Evolutionary conservation across 2,888 invertebrate genomes (phyloP).

Genomic region (Sesia bembeciformis): DNA sequence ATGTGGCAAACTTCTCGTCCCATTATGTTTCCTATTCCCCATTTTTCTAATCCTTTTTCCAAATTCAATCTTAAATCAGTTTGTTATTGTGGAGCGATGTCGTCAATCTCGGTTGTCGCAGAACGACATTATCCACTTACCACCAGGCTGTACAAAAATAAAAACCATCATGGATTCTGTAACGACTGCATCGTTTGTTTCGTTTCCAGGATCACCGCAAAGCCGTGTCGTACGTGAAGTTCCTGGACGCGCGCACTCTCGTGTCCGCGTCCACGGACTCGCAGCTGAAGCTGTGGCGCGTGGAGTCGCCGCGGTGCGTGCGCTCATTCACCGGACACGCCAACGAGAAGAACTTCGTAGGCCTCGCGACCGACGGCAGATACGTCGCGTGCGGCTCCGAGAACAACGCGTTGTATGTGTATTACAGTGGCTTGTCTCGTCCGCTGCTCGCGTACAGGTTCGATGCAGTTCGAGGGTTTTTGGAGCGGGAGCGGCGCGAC

Average conservation of each 20-base stretch:
- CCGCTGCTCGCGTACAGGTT: constrained; percentile 91
- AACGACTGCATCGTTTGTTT: too few relatives aligned
- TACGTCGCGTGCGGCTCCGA: constrained; percentile 96
- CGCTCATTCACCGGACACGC: constrained; percentile 92
- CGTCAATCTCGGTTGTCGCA: too few relatives aligned
- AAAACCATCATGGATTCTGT: too few relatives aligned
- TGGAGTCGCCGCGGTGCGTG: constrained; percentile 84
- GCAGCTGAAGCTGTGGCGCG: constrained; percentile 92
- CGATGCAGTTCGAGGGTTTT: constrained; percentile 84
- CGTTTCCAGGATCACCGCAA: constrained; percentile 86
- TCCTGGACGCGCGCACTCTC: constrained; percentile 87
- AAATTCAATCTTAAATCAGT: too few relatives aligned
- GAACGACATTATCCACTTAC: too few relatives aligned
- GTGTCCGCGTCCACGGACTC: constrained; percentile 95
- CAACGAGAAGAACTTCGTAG: constrained; percentile 97
- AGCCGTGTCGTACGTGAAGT: constrained; percentile 95
- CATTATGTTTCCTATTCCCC: too few relatives aligned
- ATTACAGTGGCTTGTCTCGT: constrained; percentile 91
- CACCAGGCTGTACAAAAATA: too few relatives aligned
- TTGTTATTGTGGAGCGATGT: too few relatives aligned
- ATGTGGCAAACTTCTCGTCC: too few relatives aligned
- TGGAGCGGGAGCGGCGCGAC: constrained; percentile 84
- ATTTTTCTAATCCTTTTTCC: too few relatives aligned
- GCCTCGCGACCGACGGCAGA: constrained; percentile 91
- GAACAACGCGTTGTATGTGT: constrained; percentile 93